Conservation (phyloP, 2,888 invertebrate genomes). For the Pediacus dermestoides region DNA sequence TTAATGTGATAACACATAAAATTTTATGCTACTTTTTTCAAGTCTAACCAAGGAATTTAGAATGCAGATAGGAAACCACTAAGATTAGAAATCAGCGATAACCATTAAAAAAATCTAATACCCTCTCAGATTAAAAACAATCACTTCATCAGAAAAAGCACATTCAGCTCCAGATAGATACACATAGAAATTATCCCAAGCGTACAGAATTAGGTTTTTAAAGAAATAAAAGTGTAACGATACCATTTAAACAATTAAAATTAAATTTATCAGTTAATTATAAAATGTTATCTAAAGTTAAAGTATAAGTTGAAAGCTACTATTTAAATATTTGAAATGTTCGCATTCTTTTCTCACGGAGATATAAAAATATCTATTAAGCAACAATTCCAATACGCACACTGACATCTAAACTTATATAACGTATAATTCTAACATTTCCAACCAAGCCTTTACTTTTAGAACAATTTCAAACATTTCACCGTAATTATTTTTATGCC, state of each 20-base stretch:
- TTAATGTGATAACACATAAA: no score
- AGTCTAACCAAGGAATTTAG: no score
- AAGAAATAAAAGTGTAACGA: conserved; percentile 3
- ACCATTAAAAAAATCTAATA: no score
- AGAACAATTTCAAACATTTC: conserved; percentile 4
- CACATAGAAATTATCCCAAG: no score
- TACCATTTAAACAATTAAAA: conserved; percentile 2
- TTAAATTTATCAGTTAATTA: conserved; percentile 3
- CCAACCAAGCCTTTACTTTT: background rate
- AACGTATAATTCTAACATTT: conserved; percentile 4
- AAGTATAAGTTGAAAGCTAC: conserved; percentile 2
- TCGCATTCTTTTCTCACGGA: conserved; percentile 8
- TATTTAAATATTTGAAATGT: conserved; percentile 7
- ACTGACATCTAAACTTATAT: conserved; percentile 5
- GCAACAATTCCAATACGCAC: conserved; percentile 9
- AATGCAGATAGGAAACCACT: no score
- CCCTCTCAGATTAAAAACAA: no score
- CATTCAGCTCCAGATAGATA: no score
- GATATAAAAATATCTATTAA: conserved; percentile 5
- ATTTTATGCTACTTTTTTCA: no score
- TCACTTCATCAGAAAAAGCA: no score
- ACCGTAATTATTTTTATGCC: conserved; percentile 3
- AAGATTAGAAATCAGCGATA: no score
- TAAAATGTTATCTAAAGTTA: conserved; percentile 3
- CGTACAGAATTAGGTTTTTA: no score